A percentile compares a stretch with the other conserved stretches of the same genome.
Conservation (phyloP, 2,797 vertebrate species). For the Potorous gilbertii region DNA sequence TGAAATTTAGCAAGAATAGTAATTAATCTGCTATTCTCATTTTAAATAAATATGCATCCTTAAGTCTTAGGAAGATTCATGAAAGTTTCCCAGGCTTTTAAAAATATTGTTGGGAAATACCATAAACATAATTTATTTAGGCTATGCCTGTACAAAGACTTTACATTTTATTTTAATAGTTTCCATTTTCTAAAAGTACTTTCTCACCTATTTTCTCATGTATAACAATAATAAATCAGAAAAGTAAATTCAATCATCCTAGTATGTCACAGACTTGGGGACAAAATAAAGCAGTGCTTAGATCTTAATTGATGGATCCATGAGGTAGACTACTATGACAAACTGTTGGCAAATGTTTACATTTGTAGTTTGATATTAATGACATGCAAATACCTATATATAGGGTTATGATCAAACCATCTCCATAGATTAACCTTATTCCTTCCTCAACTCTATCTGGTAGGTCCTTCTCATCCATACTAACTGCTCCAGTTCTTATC, state of each 20-base stretch:
- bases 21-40: not conserved
- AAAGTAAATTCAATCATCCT: not conserved
- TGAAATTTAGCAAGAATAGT: not conserved
- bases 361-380: constrained; percentile 16
- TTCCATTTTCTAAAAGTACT: not conserved
- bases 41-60: not conserved
- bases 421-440: not conserved
- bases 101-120: not conserved
- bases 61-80: not conserved
- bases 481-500: not conserved
- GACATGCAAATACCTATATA: not conserved
- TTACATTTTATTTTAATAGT: not conserved
- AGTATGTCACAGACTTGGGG: not conserved
- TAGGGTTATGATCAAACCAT: not conserved
- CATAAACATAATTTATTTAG: not conserved
- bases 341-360: not conserved
- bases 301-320: not conserved
- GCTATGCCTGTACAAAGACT: not conserved
- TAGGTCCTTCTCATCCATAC: not conserved
- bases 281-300: constrained; percentile 15
- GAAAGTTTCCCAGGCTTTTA: not conserved
- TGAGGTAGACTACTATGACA: not conserved
- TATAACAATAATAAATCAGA: constrained; percentile 24
- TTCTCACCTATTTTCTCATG: constrained; percentile 17
- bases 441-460: not conserved